phyloP scores from a whole-genome alignment of 1,140 invertebrate species.

The Euwallacea similis region DNA sequence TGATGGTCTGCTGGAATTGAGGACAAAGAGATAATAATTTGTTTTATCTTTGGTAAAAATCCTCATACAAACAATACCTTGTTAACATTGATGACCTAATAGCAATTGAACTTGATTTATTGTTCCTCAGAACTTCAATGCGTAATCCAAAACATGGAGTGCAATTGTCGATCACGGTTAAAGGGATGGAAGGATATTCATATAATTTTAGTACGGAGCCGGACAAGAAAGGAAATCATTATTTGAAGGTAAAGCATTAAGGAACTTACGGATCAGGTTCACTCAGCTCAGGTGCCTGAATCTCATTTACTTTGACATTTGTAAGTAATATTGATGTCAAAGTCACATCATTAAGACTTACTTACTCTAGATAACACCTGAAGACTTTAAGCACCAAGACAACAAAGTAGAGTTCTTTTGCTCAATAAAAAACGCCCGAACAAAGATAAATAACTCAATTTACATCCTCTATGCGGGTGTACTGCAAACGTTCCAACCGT shows the following conservation, averaged over 20 bases:
- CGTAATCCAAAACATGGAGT: constrained; percentile 12
- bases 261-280: not conserved
- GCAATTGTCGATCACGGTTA: not conserved
- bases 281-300: not conserved
- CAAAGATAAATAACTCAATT: constrained; percentile 1
- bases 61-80: too few species aligned
- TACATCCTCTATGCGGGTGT: constrained; percentile 15
- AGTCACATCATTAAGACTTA: not conserved
- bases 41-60: too few species aligned
- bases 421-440: constrained; percentile 12
- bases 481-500: constrained; percentile 11
- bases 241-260: constrained; percentile 16
- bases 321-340: not conserved
- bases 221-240: constrained; percentile 14
- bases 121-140: constrained; percentile 1
- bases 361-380: constrained; percentile 20
- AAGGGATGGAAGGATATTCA: constrained; percentile 7
- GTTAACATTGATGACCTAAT: too few species aligned
- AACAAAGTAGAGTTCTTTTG: constrained; percentile 25
- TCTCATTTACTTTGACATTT: not conserved
- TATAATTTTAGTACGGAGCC: constrained; percentile 13
- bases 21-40: too few species aligned
- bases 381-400: constrained; percentile 5
- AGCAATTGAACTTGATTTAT: too few species aligned
- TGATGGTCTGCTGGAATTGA: too few species aligned